phyloP scores from a whole-genome alignment of 2,888 invertebrate genomes.

The Galeruca laticollis region DNA sequence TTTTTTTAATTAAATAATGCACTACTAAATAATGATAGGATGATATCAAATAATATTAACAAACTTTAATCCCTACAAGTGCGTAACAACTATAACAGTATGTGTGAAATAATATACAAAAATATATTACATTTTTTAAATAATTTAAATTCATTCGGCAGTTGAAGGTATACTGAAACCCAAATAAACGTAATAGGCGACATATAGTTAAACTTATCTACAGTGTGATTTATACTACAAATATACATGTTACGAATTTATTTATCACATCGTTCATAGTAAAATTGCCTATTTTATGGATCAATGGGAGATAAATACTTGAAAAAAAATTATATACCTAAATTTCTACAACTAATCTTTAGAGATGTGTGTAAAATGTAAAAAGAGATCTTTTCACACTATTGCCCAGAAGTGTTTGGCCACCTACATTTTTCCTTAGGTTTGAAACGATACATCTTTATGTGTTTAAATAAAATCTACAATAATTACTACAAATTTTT shows the following conservation, averaged over 20 bases:
- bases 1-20: conserved; percentile 27
- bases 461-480: no score
- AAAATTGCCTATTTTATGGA: conserved; percentile 30
- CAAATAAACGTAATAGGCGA: conserved; percentile 34
- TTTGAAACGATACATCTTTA: no score
- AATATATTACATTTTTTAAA: conserved; percentile 46
- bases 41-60: conserved; percentile 42
- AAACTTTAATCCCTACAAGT: conserved; percentile 51
- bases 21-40: conserved; percentile 29
- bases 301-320: conserved; percentile 13
- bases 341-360: no score
- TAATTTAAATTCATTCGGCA: conserved; percentile 47
- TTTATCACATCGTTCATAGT: conserved; percentile 55
- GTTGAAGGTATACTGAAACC: conserved; percentile 34
- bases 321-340: conserved; percentile 13
- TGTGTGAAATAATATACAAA: conserved; percentile 50
- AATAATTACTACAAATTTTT: no score
- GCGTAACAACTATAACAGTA: conserved; percentile 48
- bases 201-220: conserved; percentile 50
- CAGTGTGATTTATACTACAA: conserved; percentile 55
- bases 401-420: no score
- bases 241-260: conserved; percentile 55
- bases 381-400: no score
- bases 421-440: no score
- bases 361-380: no score